phyloP scores from a whole-genome alignment of 2,888 invertebrate species.

The Metopia argyrocephala region DNA sequence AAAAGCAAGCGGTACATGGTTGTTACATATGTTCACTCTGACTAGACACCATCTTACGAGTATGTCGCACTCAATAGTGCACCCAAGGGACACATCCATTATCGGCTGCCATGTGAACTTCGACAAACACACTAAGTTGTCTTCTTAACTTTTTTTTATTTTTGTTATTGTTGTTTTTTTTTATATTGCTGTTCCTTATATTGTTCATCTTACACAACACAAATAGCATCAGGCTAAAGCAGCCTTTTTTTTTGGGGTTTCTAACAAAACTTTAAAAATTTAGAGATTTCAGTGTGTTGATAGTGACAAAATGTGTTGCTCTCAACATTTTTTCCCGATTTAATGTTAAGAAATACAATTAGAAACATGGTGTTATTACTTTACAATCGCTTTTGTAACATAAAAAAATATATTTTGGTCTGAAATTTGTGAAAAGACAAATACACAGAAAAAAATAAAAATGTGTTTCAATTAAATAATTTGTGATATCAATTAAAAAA shows the following conservation, averaged over 20 bases:
- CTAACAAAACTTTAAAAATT: constrained; percentile 46
- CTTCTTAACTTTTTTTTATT: neutral
- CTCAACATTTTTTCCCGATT: constrained; percentile 38
- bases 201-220: constrained; percentile 51
- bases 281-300: constrained; percentile 55
- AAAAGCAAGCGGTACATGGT: constrained; percentile 53
- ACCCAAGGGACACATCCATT: constrained; percentile 65
- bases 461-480: too few relatives aligned
- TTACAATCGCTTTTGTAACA: too few relatives aligned
- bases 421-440: too few relatives aligned
- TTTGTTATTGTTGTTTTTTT: neutral
- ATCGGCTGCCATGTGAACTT: constrained; percentile 61
- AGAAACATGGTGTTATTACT: too few relatives aligned
- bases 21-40: constrained; percentile 51
- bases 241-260: constrained; percentile 20
- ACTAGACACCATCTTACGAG: constrained; percentile 61
- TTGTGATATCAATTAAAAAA: too few relatives aligned
- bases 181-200: constrained; percentile 24
- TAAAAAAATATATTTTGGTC: too few relatives aligned
- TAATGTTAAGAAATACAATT: too few relatives aligned
- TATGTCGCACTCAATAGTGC: constrained; percentile 62
- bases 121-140: constrained; percentile 30
- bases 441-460: too few relatives aligned
- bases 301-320: constrained; percentile 62
- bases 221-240: constrained; percentile 11